These are phyloP conservation scores for Theristicus caerulescens DNA, from an alignment of 2,113 vertebrate species.

Conservation along the genomic window DNA sequence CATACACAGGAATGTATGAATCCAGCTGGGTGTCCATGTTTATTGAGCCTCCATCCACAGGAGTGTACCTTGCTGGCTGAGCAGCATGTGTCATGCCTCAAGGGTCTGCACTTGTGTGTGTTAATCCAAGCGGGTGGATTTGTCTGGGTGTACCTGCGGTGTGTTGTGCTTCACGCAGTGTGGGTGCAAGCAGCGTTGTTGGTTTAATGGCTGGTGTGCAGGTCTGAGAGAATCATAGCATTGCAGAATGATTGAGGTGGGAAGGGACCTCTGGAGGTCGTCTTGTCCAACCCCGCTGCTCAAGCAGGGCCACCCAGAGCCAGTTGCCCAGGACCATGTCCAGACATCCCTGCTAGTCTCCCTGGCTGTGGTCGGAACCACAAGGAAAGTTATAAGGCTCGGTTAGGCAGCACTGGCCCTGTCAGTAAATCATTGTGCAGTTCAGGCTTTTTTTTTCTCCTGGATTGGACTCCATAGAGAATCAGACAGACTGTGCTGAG, in stretches of 20 bases:
- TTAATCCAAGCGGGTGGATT: accelerated
- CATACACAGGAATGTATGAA: neutral
- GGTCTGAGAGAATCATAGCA: neutral
- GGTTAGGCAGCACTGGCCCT: slow-evolving; percentile 1
- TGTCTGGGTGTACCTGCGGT: neutral
- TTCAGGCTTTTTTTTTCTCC: slow-evolving; percentile 63
- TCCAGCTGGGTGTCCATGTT: neutral
- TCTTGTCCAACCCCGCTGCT: neutral
- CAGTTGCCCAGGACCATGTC: neutral
- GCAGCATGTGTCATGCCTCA: neutral
- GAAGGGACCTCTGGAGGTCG: neutral
- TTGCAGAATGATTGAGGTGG: neutral
- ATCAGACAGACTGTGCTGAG: slow-evolving; percentile 77
- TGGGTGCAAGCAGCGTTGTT: neutral
- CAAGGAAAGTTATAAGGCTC: neutral
- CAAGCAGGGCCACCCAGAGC: neutral
- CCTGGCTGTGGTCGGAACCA: neutral
- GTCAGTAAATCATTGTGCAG: slow-evolving; percentile 86
- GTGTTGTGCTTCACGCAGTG: neutral
- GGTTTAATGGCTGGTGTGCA: neutral
- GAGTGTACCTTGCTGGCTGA: neutral
- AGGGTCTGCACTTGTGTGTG: neutral
- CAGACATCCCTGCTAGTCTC: neutral
- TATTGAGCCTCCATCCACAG: neutral
- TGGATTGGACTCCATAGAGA: slow-evolving; percentile 73